phyloP scores from a whole-genome alignment of 2,888 invertebrate genomes.

The Leptothorax acervorum region DNA sequence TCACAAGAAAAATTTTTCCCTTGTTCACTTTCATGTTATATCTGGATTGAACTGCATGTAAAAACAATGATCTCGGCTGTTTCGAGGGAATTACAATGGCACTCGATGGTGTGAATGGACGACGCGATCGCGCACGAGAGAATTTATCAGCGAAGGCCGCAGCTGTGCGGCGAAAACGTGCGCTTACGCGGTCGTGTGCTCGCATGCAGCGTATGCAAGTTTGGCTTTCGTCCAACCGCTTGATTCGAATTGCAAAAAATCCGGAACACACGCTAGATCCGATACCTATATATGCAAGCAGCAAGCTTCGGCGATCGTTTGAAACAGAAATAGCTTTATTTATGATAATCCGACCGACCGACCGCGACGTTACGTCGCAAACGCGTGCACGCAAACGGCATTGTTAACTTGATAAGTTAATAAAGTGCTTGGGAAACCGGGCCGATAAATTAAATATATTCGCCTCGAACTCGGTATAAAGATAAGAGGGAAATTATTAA shows the following conservation, averaged over 20 bases:
- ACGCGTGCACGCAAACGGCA: neutral
- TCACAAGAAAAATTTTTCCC: neutral
- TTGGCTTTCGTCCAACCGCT: constrained; percentile 4
- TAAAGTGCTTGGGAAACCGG: neutral
- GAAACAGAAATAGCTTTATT: constrained; percentile 7
- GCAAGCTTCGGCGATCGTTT: neutral
- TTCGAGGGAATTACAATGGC: neutral
- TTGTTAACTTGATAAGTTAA: constrained; percentile 11
- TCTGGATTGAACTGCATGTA: too few species aligned
- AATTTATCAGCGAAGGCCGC: neutral
- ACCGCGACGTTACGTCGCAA: neutral
- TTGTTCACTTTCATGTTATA: neutral
- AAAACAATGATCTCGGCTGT: neutral
- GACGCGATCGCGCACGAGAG: neutral
- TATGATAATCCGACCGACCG: constrained; percentile 11
- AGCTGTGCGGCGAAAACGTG: constrained; percentile 8
- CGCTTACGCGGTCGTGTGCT: neutral
- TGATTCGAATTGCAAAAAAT: constrained; percentile 6
- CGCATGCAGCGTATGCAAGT: constrained; percentile 23
- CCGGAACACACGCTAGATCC: neutral
- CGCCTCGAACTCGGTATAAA: neutral
- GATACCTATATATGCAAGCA: neutral
- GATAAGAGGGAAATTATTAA: neutral
- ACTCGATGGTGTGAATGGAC: neutral
- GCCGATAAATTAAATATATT: neutral